These are phyloP conservation scores for Ibidorhyncha struthersii DNA, from an alignment of 2,113 vertebrate species.

Conservation along the genomic window DNA sequence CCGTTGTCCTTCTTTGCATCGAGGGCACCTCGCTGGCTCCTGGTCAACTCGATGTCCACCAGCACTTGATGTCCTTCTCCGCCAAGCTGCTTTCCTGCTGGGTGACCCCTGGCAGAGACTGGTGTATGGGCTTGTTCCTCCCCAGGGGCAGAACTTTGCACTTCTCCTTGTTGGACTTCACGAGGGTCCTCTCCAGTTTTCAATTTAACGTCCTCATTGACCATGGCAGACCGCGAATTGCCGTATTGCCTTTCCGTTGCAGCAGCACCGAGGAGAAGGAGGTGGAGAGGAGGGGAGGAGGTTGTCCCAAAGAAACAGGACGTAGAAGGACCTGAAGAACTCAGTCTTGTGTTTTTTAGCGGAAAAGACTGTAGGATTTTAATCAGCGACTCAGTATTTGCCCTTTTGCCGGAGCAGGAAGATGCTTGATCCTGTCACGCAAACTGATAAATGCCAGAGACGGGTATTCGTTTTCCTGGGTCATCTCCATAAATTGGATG, in stretches of 20 bases:
- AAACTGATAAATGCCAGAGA: neutral
- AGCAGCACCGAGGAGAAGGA: neutral
- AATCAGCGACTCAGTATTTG: neutral
- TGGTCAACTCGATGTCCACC: neutral
- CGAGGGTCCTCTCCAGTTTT: neutral
- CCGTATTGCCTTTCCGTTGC: neutral
- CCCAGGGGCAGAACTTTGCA: neutral
- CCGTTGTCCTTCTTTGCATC: neutral
- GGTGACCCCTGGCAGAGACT: too few relatives aligned
- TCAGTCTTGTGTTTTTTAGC: neutral
- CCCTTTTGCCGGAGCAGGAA: neutral
- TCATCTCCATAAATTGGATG: neutral
- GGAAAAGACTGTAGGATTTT: neutral
- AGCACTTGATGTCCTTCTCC: neutral
- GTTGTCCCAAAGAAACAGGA: neutral
- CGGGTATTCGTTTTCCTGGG: neutral
- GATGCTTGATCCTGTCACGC: neutral
- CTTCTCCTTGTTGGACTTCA: neutral
- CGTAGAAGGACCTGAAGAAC: neutral
- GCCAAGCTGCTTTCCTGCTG: neutral
- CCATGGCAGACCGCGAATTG: neutral
- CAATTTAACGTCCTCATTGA: neutral
- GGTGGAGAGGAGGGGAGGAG: neutral
- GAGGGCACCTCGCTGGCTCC: neutral
- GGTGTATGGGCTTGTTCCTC: neutral